Percentiles rank a stretch among this genome's conserved stretches.
Evolutionary conservation across 2,113 vertebrate genomes (phyloP).

Genomic region (Sigmodon hispidus): DNA sequence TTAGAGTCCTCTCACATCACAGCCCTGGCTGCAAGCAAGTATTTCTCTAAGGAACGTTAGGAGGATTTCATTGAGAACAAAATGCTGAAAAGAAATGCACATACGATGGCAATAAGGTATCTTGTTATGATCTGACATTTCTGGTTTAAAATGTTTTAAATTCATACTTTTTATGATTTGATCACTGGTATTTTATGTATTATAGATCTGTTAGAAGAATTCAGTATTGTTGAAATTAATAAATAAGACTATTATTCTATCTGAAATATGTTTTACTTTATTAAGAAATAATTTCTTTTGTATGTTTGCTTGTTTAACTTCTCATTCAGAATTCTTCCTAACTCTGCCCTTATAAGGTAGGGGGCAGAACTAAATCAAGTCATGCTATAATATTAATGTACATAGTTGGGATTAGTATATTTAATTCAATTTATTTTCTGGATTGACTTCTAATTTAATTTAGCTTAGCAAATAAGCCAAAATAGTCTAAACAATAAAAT

Average conservation of each 20-base stretch:
- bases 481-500: background rate
- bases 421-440: background rate
- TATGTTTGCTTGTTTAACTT: background rate
- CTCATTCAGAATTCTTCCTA: background rate
- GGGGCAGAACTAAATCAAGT: background rate
- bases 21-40: slow-evolving; percentile 31
- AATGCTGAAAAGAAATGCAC: background rate
- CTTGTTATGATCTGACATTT: slow-evolving; percentile 13
- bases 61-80: background rate
- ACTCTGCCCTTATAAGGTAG: background rate
- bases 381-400: background rate
- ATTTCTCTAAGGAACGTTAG: background rate
- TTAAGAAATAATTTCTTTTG: background rate
- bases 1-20: slow-evolving; percentile 30
- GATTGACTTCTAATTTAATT: background rate
- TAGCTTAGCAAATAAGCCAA: background rate
- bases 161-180: background rate
- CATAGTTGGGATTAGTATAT: background rate
- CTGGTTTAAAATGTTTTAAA: background rate
- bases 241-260: background rate
- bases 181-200: background rate
- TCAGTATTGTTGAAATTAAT: background rate
- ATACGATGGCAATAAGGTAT: background rate
- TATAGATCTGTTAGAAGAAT: slow-evolving; percentile 13
- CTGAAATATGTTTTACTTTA: background rate